These are phyloP conservation scores for Anolis sagrei DNA, from an alignment of 2,113 vertebrate species.

Conservation along the genomic window DNA sequence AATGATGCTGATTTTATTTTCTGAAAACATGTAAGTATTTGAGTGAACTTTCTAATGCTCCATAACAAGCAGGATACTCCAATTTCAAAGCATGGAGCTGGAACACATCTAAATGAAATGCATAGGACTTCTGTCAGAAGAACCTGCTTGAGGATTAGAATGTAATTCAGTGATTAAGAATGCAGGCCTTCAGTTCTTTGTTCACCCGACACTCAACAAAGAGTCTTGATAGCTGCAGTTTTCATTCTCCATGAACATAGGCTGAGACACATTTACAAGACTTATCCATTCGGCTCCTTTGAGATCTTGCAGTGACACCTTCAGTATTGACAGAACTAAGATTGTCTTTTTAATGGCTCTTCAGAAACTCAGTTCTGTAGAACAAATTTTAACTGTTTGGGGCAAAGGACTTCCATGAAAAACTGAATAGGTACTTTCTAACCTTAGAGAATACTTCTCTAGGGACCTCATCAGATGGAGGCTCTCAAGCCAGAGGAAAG, in stretches of 20 bases:
- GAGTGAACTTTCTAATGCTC: slow-evolving; percentile 10
- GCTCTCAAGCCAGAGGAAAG: too few relatives aligned
- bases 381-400: neutral
- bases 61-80: slow-evolving; percentile 12
- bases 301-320: neutral
- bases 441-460: too few relatives aligned
- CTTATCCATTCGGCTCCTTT: neutral
- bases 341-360: neutral
- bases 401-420: too few relatives aligned
- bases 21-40: slow-evolving; percentile 45
- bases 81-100: slow-evolving; percentile 27
- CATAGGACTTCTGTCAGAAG: neutral
- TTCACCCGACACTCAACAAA: neutral
- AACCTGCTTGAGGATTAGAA: neutral
- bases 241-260: neutral
- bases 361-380: neutral
- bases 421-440: too few relatives aligned
- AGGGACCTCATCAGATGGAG: too few relatives aligned
- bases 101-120: neutral
- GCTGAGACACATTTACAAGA: neutral
- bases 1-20: slow-evolving; percentile 62
- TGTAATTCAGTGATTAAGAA: neutral
- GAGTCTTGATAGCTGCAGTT: neutral
- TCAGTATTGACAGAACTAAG: neutral
- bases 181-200: neutral